phyloP scores from a whole-genome alignment of 2,888 invertebrate genomes.

The Listrodromus nycthemerus region DNA sequence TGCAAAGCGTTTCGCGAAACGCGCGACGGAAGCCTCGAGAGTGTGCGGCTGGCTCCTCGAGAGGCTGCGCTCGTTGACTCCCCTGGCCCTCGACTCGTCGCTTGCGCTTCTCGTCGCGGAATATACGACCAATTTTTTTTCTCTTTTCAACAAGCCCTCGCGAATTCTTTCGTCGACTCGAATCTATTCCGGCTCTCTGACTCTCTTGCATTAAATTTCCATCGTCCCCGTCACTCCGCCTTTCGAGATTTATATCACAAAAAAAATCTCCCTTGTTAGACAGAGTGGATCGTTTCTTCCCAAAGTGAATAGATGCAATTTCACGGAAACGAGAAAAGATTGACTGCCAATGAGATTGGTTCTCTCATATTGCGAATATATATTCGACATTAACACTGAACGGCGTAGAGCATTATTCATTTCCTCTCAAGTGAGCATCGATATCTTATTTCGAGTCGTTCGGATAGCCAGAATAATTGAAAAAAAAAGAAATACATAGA shows the following conservation, averaged over 20 bases:
- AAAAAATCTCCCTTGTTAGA: constrained; percentile 7
- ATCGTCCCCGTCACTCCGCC: constrained; percentile 22
- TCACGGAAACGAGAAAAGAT: background rate
- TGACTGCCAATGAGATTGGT: background rate
- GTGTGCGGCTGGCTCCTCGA: constrained; percentile 24
- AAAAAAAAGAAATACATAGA: too few species aligned
- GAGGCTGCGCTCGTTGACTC: constrained; percentile 36
- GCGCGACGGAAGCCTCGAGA: constrained; percentile 31
- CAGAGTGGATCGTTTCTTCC: background rate
- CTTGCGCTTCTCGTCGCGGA: constrained; percentile 48
- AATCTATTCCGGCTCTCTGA: constrained; percentile 55
- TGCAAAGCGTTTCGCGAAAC: constrained; percentile 34
- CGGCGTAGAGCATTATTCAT: background rate
- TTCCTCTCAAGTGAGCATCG: too few species aligned
- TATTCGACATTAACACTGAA: background rate
- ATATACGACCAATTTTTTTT: constrained; percentile 12
- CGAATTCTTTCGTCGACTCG: constrained; percentile 52
- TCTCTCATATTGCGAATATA: background rate
- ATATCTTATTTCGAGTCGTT: too few species aligned
- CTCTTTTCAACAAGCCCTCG: constrained; percentile 12
- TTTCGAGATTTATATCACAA: constrained; percentile 44
- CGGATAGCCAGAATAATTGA: too few species aligned
- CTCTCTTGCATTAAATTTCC: constrained; percentile 45
- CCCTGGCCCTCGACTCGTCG: constrained; percentile 25
- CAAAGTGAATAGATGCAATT: constrained; percentile 28